A percentile compares a stretch with the other conserved stretches of the same genome.
phyloP scores from a whole-genome alignment of 2,888 invertebrate species.

The Acronicta leporina region DNA sequence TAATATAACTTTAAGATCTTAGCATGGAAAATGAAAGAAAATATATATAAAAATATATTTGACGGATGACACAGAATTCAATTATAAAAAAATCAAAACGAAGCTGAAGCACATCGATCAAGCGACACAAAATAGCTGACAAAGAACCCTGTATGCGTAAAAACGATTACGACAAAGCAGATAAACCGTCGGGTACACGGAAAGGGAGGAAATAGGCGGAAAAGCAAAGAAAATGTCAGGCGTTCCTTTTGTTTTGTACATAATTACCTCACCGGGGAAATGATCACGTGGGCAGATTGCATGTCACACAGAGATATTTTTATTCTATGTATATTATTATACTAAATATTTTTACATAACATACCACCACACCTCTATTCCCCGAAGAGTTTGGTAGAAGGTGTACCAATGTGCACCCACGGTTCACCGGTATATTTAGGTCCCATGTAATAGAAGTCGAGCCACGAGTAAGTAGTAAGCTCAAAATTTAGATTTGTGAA shows the following conservation, averaged over 20 bases:
- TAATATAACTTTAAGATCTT: too few relatives aligned
- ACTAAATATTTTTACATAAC: too few relatives aligned
- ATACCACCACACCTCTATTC: too few relatives aligned
- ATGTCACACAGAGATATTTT: conserved; percentile 13
- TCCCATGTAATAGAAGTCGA: too few relatives aligned
- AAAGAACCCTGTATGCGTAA: conserved; percentile 6
- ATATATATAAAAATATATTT: too few relatives aligned
- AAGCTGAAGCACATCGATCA: conserved; percentile 15
- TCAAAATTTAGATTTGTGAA: too few relatives aligned
- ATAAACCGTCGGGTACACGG: conserved; percentile 5
- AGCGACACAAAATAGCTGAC: conserved; percentile 5
- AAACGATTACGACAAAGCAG: conserved; percentile 11
- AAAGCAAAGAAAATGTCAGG: conserved; percentile 9
- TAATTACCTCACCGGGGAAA: conserved; percentile 21
- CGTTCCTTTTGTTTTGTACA: conserved; percentile 36
- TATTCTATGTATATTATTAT: not conserved
- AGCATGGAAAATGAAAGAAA: too few relatives aligned
- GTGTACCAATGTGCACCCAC: too few relatives aligned
- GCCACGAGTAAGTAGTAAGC: too few relatives aligned
- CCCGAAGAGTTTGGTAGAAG: too few relatives aligned
- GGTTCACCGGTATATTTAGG: too few relatives aligned
- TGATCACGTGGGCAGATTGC: conserved; percentile 7
- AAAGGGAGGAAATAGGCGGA: conserved; percentile 1
- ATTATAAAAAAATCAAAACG: conserved; percentile 4
- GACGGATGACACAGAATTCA: not conserved